Evolutionary conservation across 2,888 invertebrate genomes (phyloP).

Genomic region (Phaedon cochleariae): DNA sequence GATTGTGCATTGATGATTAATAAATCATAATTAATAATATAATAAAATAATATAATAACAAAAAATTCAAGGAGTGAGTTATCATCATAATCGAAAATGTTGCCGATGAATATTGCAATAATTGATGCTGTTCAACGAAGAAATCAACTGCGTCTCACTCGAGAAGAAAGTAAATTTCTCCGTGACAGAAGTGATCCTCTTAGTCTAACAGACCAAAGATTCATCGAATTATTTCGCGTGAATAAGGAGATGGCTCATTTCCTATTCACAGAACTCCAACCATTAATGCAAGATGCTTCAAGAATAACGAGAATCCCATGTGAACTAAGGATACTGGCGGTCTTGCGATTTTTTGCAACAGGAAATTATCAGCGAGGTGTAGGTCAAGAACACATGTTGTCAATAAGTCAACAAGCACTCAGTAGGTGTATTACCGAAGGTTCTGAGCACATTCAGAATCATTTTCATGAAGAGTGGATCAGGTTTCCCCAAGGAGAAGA

Average conservation of each 20-base stretch:
- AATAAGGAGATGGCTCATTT: not conserved
- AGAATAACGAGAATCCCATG: not conserved
- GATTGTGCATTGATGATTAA: too few relatives aligned
- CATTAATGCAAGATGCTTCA: not conserved
- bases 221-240: not conserved
- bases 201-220: not conserved
- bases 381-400: not conserved
- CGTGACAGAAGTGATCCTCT: not conserved
- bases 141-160: not conserved
- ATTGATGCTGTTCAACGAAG: not conserved
- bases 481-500: not conserved
- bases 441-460: not conserved
- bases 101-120: not conserved
- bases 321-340: conserved; percentile 4
- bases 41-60: not conserved
- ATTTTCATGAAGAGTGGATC: not conserved
- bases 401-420: not conserved
- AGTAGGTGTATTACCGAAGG: not conserved
- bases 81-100: not conserved
- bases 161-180: not conserved
- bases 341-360: conserved; percentile 4
- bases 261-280: not conserved
- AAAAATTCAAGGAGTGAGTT: too few relatives aligned
- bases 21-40: too few relatives aligned
- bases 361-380: conserved; percentile 1